Base-by-base conservation (phyloP, 1,140 invertebrate species). In the Macrotrachela quadricornifera region DNA sequence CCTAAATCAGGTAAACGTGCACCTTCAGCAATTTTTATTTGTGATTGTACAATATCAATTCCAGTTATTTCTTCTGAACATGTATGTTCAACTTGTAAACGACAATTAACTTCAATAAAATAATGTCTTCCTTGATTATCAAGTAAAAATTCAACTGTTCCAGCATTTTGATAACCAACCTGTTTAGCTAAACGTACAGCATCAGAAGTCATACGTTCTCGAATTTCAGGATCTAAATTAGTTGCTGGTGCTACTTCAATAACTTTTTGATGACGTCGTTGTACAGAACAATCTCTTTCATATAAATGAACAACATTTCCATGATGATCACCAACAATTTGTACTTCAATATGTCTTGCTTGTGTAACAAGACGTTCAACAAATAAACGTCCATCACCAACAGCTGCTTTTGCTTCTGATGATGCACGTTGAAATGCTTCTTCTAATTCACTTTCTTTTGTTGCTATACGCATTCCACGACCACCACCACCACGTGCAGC, bases 31-130 rank as follows among this genome's bases (percentile, higher is more conserved):
- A 99, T 78, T 39, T 80, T 74, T 57, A 99, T 94, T 71, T 97
- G 92, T 0, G 90, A 85, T 69, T 96, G 91, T 0, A 97, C 92
- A 56, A 99, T 72, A 74, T 99, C 94, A 69, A 70, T 81, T 79
- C 92, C 91, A 1, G 94, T 99, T 36, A 99, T 86, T 74, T 99
- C 90, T 73, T 99, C 94, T 11, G 91, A 96, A 1, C 97, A 86
- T 0, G 94, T 97, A 66, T 99, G 94, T 67, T 99, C 94, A 14
- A 99, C 94, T 77, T 99, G 92, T 17, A 99, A 74, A 57, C 87
- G 77, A 41, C 92, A 90, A 68, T 99, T 99, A 1, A 99, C 94
- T 76, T 99, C 94, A 63, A 99, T 99, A 66, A 99, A 99, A 70
- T 85, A 99, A 69, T 95, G 90, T 61, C 91, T 83, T 10, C 87